Conservation (phyloP, 2,888 invertebrate species). For the Pyrrhia umbra region DNA sequence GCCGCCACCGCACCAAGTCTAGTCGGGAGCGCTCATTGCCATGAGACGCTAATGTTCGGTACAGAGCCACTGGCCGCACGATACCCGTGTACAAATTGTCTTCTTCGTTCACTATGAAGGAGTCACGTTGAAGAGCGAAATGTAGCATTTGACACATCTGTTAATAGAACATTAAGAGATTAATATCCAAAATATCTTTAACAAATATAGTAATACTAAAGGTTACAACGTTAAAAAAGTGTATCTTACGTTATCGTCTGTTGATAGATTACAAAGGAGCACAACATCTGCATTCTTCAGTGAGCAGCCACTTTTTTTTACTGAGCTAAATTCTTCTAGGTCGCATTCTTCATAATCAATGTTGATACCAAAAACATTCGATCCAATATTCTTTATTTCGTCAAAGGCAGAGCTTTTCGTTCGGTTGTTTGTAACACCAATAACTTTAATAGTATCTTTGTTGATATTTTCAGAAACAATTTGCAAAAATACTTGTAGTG, state of each 20-base stretch:
- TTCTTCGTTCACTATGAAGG: slow-evolving; percentile 54
- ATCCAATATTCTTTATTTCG: slow-evolving; percentile 47
- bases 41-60: slow-evolving; percentile 40
- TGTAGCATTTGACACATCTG: slow-evolving; percentile 47
- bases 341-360: slow-evolving; percentile 51
- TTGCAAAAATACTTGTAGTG: slow-evolving; percentile 64
- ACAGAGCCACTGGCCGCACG: slow-evolving; percentile 36
- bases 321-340: slow-evolving; percentile 9
- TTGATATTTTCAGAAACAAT: slow-evolving; percentile 67
- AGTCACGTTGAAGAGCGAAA: slow-evolving; percentile 34
- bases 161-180: not conserved
- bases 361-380: slow-evolving; percentile 39
- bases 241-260: slow-evolving; percentile 54
- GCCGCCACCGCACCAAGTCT: slow-evolving; percentile 55
- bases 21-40: slow-evolving; percentile 17
- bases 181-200: not conserved
- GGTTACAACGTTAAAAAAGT: no score
- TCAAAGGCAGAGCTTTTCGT: slow-evolving; percentile 44
- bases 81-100: slow-evolving; percentile 27
- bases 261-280: slow-evolving; percentile 56
- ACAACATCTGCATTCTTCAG: slow-evolving; percentile 52
- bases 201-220: no score
- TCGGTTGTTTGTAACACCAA: slow-evolving; percentile 49
- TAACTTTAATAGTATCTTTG: slow-evolving; percentile 54
- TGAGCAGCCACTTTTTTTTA: slow-evolving; percentile 8